Evolutionary conservation across 2,888 invertebrate species (phyloP).

Genomic region (Microplitis manilae): DNA sequence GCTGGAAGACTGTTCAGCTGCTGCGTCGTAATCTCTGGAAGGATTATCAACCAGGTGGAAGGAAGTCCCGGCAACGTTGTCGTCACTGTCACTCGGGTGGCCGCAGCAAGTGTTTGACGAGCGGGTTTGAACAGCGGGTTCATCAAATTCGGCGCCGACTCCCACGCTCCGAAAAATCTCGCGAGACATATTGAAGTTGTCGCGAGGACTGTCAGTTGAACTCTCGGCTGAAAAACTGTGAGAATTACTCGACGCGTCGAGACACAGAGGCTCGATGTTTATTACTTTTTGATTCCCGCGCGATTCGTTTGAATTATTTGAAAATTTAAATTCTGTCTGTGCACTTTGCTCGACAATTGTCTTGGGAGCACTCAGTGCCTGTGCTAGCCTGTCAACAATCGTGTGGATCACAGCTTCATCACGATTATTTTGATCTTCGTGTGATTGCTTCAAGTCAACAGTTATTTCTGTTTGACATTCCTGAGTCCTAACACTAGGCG

Average conservation of each 20-base stretch:
- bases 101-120: background rate
- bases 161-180: constrained; percentile 66
- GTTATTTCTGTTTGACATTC: constrained; percentile 64
- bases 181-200: constrained; percentile 58
- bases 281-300: constrained; percentile 31
- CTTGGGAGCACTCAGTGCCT: constrained; percentile 56
- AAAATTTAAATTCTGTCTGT: constrained; percentile 51
- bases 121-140: constrained; percentile 52
- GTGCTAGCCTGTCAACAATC: constrained; percentile 57
- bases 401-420: constrained; percentile 53
- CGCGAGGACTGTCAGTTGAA: constrained; percentile 58
- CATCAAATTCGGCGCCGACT: constrained; percentile 66
- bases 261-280: constrained; percentile 48
- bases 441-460: constrained; percentile 49
- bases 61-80: constrained; percentile 1
- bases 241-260: constrained; percentile 53
- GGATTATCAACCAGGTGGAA: background rate
- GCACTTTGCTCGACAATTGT: constrained; percentile 53
- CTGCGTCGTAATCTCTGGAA: background rate
- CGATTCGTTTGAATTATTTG: constrained; percentile 20
- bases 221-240: constrained; percentile 56
- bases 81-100: constrained; percentile 18
- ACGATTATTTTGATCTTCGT: constrained; percentile 43
- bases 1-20: background rate
- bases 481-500: constrained; percentile 52